These are phyloP conservation scores for Micronycteris hirsuta DNA, from an alignment of 2,113 vertebrate species.

Conservation along the genomic window DNA sequence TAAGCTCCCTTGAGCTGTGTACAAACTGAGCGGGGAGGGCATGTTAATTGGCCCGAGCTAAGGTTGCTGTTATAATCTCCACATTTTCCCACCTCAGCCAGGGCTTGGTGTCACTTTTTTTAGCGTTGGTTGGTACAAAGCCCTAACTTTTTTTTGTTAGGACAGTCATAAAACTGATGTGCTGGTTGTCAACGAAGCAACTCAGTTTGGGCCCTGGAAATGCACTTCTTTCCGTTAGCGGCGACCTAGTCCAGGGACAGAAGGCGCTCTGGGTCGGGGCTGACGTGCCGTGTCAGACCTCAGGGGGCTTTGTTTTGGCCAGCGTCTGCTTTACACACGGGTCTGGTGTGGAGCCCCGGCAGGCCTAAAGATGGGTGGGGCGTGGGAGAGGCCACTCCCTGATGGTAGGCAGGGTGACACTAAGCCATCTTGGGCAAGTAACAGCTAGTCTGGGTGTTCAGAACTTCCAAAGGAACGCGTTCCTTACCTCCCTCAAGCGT, in stretches of 20 bases:
- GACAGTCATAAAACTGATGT: background rate
- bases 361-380: background rate
- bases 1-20: conserved; percentile 71
- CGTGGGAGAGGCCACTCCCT: background rate
- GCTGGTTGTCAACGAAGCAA: background rate
- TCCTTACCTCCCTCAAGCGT: background rate
- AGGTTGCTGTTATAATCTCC: conserved; percentile 31
- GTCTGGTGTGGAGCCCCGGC: background rate
- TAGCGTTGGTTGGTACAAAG: background rate
- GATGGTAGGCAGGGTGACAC: background rate
- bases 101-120: conserved; percentile 11
- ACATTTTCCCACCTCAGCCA: background rate
- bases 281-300: background rate
- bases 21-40: conserved; percentile 6
- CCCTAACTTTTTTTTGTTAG: background rate
- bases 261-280: background rate
- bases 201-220: background rate
- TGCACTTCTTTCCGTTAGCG: background rate
- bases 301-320: background rate
- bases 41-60: conserved; percentile 35
- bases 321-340: background rate
- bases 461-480: background rate
- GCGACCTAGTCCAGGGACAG: background rate
- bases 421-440: background rate
- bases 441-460: background rate